phyloP scores from a whole-genome alignment of 2,797 vertebrate genomes.

The Sitta carolinensis region DNA sequence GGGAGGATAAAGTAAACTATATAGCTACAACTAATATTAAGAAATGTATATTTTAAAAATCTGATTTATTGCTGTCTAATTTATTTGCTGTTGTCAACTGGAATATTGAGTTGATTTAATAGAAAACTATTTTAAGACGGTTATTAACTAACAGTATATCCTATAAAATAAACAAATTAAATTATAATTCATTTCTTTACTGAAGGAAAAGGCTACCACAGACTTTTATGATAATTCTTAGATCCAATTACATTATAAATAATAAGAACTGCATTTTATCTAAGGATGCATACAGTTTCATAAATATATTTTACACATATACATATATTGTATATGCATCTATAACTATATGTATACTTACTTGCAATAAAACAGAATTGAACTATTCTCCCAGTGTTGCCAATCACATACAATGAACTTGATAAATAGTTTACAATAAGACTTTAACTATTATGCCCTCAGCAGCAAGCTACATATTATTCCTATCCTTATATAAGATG shows the following conservation, averaged over 20 bases:
- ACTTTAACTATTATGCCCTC: background rate
- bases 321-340: background rate
- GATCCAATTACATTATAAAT: background rate
- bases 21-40: background rate
- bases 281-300: background rate
- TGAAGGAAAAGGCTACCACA: background rate
- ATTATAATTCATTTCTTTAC: background rate
- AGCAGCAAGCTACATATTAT: background rate
- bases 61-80: background rate
- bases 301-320: background rate
- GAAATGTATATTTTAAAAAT: background rate
- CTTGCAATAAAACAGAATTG: background rate
- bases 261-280: background rate
- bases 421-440: background rate
- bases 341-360: background rate
- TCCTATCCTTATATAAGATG: background rate
- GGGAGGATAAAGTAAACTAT: background rate
- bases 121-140: background rate
- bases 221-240: background rate
- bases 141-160: background rate
- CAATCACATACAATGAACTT: background rate
- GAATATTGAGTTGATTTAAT: background rate
- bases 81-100: background rate
- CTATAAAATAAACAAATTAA: background rate
- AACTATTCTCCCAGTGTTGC: background rate